Conservation (phyloP, 2,797 vertebrate species). For the Pseudotriccus pelzelni region DNA sequence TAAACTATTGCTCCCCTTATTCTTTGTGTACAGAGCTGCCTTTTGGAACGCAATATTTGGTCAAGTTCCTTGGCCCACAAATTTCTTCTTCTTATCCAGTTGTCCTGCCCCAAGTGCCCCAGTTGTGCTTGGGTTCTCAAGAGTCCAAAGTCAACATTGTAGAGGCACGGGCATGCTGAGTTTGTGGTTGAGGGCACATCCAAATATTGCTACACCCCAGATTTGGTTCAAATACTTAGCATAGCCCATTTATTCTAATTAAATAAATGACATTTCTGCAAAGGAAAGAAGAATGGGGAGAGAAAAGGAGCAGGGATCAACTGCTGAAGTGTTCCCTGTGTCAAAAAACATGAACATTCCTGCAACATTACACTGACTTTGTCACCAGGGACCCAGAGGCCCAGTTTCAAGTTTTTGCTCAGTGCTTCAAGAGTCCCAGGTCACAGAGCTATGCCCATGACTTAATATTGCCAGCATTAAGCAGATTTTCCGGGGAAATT, state of each 20-base stretch:
- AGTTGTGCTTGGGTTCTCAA: constrained; percentile 41
- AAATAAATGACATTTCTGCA: constrained; percentile 64
- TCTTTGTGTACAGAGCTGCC: constrained; percentile 37
- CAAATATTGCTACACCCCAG: constrained; percentile 64
- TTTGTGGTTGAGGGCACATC: constrained; percentile 63
- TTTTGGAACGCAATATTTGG: constrained; percentile 49
- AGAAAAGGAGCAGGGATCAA: constrained; percentile 45
- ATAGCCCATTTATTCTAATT: constrained; percentile 60
- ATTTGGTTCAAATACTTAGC: constrained; percentile 60
- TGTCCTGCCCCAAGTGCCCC: constrained; percentile 45
- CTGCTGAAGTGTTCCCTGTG: constrained; percentile 42
- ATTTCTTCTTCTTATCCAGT: constrained; percentile 51
- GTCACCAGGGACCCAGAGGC: constrained; percentile 50
- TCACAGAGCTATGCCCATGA: constrained; percentile 53
- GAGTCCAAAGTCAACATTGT: constrained; percentile 62
- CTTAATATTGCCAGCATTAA: constrained; percentile 49
- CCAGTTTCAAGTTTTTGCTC: constrained; percentile 50
- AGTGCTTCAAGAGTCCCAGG: constrained; percentile 44
- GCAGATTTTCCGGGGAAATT: constrained; percentile 40
- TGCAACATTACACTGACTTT: constrained; percentile 55
- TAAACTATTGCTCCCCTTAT: constrained; percentile 28
- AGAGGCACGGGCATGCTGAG: constrained; percentile 48
- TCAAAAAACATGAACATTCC: constrained; percentile 60
- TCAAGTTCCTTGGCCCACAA: constrained; percentile 21
- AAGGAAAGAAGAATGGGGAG: constrained; percentile 61